Base-by-base conservation (phyloP, 1,140 invertebrate genomes). In the Euura saliciscinereae region DNA sequence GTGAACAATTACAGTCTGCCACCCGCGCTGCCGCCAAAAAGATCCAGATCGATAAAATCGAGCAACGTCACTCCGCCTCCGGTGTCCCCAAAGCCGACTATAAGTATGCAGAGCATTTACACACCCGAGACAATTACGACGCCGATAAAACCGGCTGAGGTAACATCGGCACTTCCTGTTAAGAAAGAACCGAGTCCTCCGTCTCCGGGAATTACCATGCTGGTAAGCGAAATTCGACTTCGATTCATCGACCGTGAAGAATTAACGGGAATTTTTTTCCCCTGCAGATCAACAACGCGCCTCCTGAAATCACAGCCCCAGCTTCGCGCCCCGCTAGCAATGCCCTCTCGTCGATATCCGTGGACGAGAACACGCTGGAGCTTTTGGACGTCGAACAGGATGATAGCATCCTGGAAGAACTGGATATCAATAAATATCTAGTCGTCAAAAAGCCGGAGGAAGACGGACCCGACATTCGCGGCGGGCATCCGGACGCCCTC, bases 401-500 rank as follows among this genome's bases (percentile, higher is more conserved):
- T 8, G 83, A 87, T 7, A 81, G 82, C 42, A 86, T 93, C 68
- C 87, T 96, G 75, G 94, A 95, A 79, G 93, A 96, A 82, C 86
- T 96, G 13, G 95, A 97, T 78, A 94, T 97, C 11, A 91, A 89
- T 71, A 89, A 92, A 76, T 93, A 93, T 86, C 88, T 98, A 74
- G 90, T 96, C 44, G 88, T 93, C 65, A 95, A 95, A 80, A 94
- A 94, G 78, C 84, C 89, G 1, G 91, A 93, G 28, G 95, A 96
- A 82, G 95, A 97, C 73, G 94, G 94, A 6, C 94, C 96, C 0
- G 96, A 97, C 77, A 93, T 98, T 59, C 90, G 96, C 69, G 97
- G 97, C 6, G 97, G 97, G 46, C 91, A 94, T 77, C 92, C 96
- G 0, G 96, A 98, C 86, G 96, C 96, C 2, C 90, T 99, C 43